These are phyloP conservation scores for Spinibarbus caldwelli DNA, from an alignment of 2,797 vertebrate genomes.

Conservation along the genomic window DNA sequence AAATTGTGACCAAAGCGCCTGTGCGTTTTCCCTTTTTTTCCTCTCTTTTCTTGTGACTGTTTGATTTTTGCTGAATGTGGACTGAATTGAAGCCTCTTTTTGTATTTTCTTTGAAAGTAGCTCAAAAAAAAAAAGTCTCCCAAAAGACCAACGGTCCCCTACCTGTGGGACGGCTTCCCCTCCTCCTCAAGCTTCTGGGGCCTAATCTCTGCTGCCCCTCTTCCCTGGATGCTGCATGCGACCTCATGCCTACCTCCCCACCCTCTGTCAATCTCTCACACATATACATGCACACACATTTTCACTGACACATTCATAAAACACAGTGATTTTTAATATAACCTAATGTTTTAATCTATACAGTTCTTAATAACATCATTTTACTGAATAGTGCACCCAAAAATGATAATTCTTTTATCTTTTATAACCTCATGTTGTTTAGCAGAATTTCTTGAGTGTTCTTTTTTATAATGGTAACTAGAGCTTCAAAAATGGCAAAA, in stretches of 20 bases:
- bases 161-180: conserved; percentile 67
- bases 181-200: conserved; percentile 79
- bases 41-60: conserved; percentile 77
- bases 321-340: conserved; percentile 14
- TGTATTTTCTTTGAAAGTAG: conserved; percentile 76
- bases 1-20: conserved; percentile 81
- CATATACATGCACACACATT: conserved; percentile 39
- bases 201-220: conserved; percentile 87
- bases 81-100: conserved; percentile 78
- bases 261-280: conserved; percentile 62
- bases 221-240: conserved; percentile 94
- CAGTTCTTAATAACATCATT: background rate
- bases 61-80: conserved; percentile 82
- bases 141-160: conserved; percentile 59
- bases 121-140: conserved; percentile 66
- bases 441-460: background rate
- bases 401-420: background rate
- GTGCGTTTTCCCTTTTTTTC: conserved; percentile 84
- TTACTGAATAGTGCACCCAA: background rate
- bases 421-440: background rate
- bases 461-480: no score
- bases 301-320: conserved; percentile 24
- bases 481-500: background rate
- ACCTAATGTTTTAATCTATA: background rate
- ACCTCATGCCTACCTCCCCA: conserved; percentile 74